Conservation (phyloP, 2,797 vertebrate genomes). For the Lindbergichthys nudifrons region DNA sequence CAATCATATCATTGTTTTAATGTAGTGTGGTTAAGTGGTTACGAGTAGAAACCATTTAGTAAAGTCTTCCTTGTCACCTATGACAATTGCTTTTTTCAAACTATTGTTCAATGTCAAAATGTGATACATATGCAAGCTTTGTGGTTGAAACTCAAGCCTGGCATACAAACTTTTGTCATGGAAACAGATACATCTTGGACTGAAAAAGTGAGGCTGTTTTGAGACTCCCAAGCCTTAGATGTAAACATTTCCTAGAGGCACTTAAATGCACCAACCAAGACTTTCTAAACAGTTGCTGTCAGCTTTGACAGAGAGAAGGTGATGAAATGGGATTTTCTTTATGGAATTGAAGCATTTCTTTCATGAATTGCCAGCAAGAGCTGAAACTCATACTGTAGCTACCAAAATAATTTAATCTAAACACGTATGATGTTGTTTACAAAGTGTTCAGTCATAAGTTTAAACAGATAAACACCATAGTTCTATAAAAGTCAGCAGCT, state of each 20-base stretch:
- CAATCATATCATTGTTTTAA: background rate
- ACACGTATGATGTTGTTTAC: background rate
- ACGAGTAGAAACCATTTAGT: background rate
- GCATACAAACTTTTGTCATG: background rate
- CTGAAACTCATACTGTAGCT: background rate
- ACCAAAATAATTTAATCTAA: background rate
- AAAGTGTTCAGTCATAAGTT: background rate
- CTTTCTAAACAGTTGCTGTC: background rate
- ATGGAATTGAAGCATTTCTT: background rate
- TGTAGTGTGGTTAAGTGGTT: background rate
- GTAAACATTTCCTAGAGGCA: background rate
- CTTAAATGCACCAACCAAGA: background rate
- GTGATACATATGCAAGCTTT: background rate
- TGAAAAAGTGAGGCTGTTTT: background rate
- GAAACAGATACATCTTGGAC: background rate
- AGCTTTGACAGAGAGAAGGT: background rate
- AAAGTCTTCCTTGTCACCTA: background rate
- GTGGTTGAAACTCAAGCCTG: background rate
- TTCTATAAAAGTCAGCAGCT: too few species aligned
- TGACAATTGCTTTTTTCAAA: background rate
- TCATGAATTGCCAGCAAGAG: background rate
- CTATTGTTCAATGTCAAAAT: background rate
- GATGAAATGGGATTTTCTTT: too few species aligned
- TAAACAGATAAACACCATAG: too few species aligned
- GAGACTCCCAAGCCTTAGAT: background rate